These are phyloP conservation scores for Callinectes sapidus DNA, from an alignment of 2,888 invertebrate species.

Conservation along the genomic window DNA sequence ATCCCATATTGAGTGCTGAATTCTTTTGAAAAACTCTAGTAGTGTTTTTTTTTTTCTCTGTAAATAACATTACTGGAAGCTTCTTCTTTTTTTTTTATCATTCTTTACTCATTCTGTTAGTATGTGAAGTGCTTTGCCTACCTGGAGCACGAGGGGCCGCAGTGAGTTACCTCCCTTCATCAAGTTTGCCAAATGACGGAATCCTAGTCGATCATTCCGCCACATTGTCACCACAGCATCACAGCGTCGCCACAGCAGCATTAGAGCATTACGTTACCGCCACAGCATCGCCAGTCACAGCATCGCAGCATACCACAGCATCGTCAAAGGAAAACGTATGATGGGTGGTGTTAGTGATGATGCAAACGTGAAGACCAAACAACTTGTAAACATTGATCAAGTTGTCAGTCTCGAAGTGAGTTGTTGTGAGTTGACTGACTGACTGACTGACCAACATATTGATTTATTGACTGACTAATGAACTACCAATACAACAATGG, in stretches of 20 bases:
- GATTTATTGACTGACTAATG: no score
- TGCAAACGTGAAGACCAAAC: not conserved
- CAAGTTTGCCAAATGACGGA: not conserved
- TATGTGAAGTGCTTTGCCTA: not conserved
- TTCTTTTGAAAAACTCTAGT: no score
- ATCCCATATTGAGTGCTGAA: no score
- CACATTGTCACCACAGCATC: not conserved
- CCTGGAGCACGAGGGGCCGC: not conserved
- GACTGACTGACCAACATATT: no score
- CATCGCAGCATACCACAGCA: no score
- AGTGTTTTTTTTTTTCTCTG: no score
- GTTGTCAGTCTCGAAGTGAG: not conserved
- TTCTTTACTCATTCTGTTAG: no score
- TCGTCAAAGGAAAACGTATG: no score
- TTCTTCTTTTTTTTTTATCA: not conserved
- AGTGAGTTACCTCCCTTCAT: not conserved
- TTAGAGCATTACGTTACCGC: not conserved
- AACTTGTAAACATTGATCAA: not conserved
- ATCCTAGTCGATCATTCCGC: not conserved
- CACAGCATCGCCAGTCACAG: not conserved
- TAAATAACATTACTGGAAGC: no score
- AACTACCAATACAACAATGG: no score
- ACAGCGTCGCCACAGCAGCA: not conserved
- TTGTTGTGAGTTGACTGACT: not conserved
- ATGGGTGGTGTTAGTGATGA: not conserved